phyloP scores from a whole-genome alignment of 2,797 vertebrate genomes.

The Miichthys miiuy region DNA sequence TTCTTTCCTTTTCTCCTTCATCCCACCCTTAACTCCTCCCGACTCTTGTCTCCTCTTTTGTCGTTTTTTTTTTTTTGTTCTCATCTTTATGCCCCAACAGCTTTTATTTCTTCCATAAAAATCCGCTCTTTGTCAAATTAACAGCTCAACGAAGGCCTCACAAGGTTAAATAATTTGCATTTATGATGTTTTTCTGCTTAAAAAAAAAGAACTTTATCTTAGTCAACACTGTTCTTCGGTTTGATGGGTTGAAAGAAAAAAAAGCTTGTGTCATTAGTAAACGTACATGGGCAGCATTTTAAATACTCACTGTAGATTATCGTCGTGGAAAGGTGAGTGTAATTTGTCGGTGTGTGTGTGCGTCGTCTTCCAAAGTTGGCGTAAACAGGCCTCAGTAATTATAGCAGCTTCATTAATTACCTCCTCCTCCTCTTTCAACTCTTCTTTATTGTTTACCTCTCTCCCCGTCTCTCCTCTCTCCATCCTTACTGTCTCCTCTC shows the following conservation, averaged over 20 bases:
- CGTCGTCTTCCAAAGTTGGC: constrained; percentile 61
- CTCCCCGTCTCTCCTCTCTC: constrained; percentile 10
- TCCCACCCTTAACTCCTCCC: not conserved
- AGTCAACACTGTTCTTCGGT: constrained; percentile 21
- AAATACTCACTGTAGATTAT: constrained; percentile 42
- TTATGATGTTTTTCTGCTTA: constrained; percentile 17
- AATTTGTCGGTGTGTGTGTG: constrained; percentile 49
- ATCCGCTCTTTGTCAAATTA: constrained; percentile 40
- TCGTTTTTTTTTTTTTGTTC: not conserved
- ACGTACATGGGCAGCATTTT: constrained; percentile 48
- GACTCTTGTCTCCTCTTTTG: not conserved
- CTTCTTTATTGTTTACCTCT: constrained; percentile 71
- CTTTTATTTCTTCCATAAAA: constrained; percentile 27
- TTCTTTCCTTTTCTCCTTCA: constrained; percentile 19
- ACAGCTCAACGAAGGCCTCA: constrained; percentile 5
- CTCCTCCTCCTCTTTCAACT: constrained; percentile 72
- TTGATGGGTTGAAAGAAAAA: constrained; percentile 30
- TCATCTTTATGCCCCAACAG: constrained; percentile 25
- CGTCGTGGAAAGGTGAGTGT: constrained; percentile 47
- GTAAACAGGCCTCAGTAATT: constrained; percentile 76
- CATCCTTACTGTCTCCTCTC: constrained; percentile 27
- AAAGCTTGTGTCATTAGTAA: constrained; percentile 53
- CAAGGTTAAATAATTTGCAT: constrained; percentile 52
- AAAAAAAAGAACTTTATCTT: constrained; percentile 5
- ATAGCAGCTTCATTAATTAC: constrained; percentile 81